These are phyloP conservation scores for Tamandua tetradactyla DNA, from an alignment of 2,797 vertebrate species.

Conservation along the genomic window DNA sequence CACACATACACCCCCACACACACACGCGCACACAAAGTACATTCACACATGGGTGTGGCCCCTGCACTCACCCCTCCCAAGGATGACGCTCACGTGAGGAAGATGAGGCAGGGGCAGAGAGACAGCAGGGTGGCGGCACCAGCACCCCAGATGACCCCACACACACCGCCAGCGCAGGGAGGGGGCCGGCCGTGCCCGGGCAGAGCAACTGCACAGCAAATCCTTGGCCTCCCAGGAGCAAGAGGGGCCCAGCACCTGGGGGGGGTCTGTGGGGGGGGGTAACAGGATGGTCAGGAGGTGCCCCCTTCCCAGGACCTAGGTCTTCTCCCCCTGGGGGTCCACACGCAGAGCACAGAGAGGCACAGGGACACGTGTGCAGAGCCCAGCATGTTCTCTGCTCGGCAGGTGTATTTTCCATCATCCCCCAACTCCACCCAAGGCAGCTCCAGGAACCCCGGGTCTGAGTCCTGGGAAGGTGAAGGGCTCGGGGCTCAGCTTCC, in stretches of 20 bases:
- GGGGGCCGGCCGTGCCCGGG: not conserved
- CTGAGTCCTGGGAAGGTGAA: accelerated
- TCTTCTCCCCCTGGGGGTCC: accelerated
- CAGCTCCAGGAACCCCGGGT: not conserved
- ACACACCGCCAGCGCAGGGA: no score
- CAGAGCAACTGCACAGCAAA: not conserved
- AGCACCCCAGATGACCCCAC: not conserved
- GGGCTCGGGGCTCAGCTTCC: not conserved
- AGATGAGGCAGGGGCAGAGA: not conserved
- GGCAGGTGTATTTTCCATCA: slow-evolving; percentile 62
- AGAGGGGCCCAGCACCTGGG: not conserved
- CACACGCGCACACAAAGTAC: accelerated
- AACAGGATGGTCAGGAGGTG: not conserved
- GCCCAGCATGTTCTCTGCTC: slow-evolving; percentile 9
- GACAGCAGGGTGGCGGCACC: not conserved
- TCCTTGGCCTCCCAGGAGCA: not conserved
- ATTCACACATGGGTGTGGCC: no score
- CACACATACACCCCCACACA: no score
- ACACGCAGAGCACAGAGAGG: slow-evolving; percentile 66
- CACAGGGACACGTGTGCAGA: not conserved
- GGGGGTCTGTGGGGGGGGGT: not conserved
- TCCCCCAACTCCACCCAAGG: slow-evolving; percentile 25
- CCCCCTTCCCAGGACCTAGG: not conserved
- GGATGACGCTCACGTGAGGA: not conserved
- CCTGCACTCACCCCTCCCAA: accelerated